These are phyloP conservation scores for Mus spretus DNA, from an alignment of 2,797 vertebrate species.

Conservation along the genomic window DNA sequence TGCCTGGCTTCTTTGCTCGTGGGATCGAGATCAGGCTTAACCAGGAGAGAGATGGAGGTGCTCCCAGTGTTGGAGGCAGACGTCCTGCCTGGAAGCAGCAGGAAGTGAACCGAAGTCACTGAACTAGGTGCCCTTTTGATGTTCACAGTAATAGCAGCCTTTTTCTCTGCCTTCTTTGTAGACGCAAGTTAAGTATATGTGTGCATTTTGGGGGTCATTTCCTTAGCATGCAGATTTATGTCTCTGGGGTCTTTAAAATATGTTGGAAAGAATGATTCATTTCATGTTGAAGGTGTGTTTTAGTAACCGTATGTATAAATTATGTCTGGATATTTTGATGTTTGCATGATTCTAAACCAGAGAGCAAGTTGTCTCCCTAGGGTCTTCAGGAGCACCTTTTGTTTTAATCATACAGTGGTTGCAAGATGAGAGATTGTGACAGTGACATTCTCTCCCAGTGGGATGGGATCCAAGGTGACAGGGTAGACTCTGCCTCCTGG, in stretches of 20 bases:
- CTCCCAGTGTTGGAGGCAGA: slow-evolving; percentile 35
- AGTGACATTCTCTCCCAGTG: background rate
- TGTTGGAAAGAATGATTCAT: slow-evolving; percentile 80
- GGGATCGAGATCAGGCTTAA: slow-evolving; percentile 53
- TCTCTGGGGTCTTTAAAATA: slow-evolving; percentile 82
- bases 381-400: slow-evolving; percentile 64
- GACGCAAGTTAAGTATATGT: slow-evolving; percentile 76
- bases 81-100: background rate
- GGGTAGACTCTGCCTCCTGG: slow-evolving; percentile 12
- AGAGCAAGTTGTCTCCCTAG: slow-evolving; percentile 64
- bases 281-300: slow-evolving; percentile 77
- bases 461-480: slow-evolving; percentile 51
- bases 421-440: slow-evolving; percentile 50
- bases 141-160: slow-evolving; percentile 79
- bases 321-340: slow-evolving; percentile 78
- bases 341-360: slow-evolving; percentile 78
- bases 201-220: slow-evolving; percentile 76
- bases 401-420: slow-evolving; percentile 61
- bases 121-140: slow-evolving; percentile 83
- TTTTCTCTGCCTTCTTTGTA: slow-evolving; percentile 74
- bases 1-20: slow-evolving; percentile 58
- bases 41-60: slow-evolving; percentile 29
- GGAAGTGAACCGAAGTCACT: slow-evolving; percentile 64
- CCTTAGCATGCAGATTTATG: slow-evolving; percentile 78
- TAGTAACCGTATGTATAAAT: slow-evolving; percentile 67